Conservation (phyloP, 2,797 vertebrate species). For the Triplophysa yarkandensis region DNA sequence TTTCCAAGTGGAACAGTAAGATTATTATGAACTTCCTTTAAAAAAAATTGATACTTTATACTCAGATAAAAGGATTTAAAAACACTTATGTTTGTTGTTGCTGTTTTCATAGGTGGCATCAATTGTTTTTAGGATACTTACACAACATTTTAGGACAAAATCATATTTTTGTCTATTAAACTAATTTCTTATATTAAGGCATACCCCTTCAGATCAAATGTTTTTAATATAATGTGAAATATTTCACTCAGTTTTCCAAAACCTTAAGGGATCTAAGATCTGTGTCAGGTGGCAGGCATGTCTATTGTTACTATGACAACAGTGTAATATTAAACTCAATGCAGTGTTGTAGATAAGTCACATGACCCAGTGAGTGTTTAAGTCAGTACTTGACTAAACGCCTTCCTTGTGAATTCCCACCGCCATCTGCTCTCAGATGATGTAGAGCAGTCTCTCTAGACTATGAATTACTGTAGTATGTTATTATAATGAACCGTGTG, state of each 20-base stretch:
- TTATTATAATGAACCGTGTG: too few species aligned
- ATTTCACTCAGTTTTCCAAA: too few species aligned
- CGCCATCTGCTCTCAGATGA: constrained; percentile 33
- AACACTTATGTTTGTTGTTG: background rate
- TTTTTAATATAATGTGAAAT: too few species aligned
- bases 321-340: constrained; percentile 54
- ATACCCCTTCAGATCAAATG: too few species aligned
- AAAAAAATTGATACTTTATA: background rate
- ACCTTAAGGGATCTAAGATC: too few species aligned
- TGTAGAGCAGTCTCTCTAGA: background rate
- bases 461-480: background rate
- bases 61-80: background rate
- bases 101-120: too few species aligned
- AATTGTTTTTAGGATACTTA: too few species aligned
- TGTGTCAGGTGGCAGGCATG: constrained; percentile 4
- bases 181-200: too few species aligned
- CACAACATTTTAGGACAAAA: too few species aligned
- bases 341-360: constrained; percentile 32
- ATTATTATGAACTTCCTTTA: background rate
- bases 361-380: constrained; percentile 18
- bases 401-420: constrained; percentile 1
- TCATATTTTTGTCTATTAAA: too few species aligned
- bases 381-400: background rate
- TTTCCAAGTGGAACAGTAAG: background rate
- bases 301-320: constrained; percentile 40